Conservation (phyloP, 2,888 invertebrate species). For the Tribolium freemani region DNA sequence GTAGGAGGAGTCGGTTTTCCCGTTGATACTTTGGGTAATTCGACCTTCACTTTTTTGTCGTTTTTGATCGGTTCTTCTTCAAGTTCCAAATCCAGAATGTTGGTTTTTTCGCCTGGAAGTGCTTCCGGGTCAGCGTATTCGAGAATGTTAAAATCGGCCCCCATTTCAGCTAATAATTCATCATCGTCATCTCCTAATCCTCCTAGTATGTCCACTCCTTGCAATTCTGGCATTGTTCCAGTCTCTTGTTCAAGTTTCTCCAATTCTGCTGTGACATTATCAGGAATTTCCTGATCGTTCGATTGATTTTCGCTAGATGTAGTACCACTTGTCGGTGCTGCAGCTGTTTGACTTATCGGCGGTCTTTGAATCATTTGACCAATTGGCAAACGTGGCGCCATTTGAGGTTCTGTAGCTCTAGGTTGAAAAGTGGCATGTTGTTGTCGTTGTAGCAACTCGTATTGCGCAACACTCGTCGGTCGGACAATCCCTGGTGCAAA, state of each 20-base stretch:
- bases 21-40: conserved; percentile 35
- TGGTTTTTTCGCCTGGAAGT: conserved; percentile 84
- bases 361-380: conserved; percentile 48
- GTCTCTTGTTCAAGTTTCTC: conserved; percentile 80
- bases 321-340: conserved; percentile 54
- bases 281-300: conserved; percentile 74
- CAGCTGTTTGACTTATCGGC: conserved; percentile 38
- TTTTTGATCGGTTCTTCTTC: conserved; percentile 82
- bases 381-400: conserved; percentile 45
- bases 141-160: conserved; percentile 94
- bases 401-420: conserved; percentile 50
- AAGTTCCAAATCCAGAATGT: conserved; percentile 86
- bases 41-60: conserved; percentile 69
- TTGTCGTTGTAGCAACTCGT: conserved; percentile 59
- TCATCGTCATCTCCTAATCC: conserved; percentile 90
- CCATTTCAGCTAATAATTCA: conserved; percentile 90
- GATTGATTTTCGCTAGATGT: conserved; percentile 33
- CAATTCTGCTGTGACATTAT: conserved; percentile 77
- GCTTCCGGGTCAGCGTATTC: conserved; percentile 96
- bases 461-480: conserved; percentile 61
- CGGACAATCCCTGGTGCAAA: conserved; percentile 53
- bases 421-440: conserved; percentile 51
- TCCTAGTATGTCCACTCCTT: conserved; percentile 84
- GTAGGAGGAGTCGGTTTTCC: conserved; percentile 38
- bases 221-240: conserved; percentile 72